Conservation (phyloP, 2,888 invertebrate genomes). For the Melanophora roralis region DNA sequence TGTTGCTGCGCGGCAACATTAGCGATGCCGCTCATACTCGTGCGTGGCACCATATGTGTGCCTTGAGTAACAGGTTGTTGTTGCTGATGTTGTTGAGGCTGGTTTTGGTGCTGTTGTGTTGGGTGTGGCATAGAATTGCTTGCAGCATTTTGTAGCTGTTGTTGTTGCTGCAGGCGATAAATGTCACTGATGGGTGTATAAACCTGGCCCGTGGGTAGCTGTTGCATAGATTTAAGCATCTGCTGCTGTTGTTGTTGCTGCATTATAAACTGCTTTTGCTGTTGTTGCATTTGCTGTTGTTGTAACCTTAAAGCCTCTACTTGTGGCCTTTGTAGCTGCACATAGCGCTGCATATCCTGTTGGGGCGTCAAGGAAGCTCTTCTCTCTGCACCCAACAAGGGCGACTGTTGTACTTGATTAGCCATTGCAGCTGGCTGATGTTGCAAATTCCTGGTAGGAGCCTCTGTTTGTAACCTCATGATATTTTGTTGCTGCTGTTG, state of each 20-base stretch:
- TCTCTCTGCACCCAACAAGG: conserved; percentile 68
- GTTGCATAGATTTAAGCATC: conserved; percentile 50
- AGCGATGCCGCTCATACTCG: conserved; percentile 75
- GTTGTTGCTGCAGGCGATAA: conserved; percentile 73
- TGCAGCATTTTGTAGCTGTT: conserved; percentile 69
- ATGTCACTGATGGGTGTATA: conserved; percentile 73
- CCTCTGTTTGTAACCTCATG: conserved; percentile 78
- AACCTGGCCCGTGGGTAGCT: conserved; percentile 69
- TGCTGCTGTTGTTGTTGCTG: conserved; percentile 64
- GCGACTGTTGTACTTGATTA: conserved; percentile 65
- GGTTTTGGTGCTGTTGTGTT: conserved; percentile 65
- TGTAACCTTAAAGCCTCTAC: conserved; percentile 69
- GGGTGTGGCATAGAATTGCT: conserved; percentile 58
- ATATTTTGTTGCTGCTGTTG: conserved; percentile 78
- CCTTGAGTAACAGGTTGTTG: conserved; percentile 68
- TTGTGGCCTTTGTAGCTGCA: conserved; percentile 72
- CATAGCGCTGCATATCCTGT: conserved; percentile 74
- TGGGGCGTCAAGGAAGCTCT: conserved; percentile 63
- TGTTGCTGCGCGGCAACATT: conserved; percentile 73
- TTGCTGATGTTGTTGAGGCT: conserved; percentile 66
- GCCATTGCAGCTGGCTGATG: conserved; percentile 62
- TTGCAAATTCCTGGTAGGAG: conserved; percentile 72
- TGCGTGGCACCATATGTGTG: conserved; percentile 68
- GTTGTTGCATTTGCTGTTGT: conserved; percentile 59
- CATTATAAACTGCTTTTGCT: conserved; percentile 54